These are phyloP conservation scores for Chaetogeoica ovagalla DNA, from an alignment of 2,888 invertebrate genomes.

Conservation along the genomic window DNA sequence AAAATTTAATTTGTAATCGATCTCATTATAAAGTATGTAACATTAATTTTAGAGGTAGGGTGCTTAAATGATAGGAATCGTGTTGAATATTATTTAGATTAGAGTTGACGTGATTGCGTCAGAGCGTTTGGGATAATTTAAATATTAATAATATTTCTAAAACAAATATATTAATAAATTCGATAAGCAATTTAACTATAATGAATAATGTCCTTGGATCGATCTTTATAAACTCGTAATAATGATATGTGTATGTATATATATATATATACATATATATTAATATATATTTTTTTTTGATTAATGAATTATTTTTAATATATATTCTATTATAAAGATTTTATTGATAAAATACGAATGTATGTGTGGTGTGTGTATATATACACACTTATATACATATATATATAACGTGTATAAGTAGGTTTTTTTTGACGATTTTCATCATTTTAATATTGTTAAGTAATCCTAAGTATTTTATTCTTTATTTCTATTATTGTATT, in stretches of 20 bases:
- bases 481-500: constrained; percentile 25
- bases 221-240: constrained; percentile 42
- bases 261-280: constrained; percentile 14
- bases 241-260: not conserved
- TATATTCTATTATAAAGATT: constrained; percentile 51
- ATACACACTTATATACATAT: not conserved
- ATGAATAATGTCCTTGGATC: constrained; percentile 20
- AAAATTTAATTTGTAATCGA: constrained; percentile 45
- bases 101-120: not conserved
- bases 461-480: constrained; percentile 42
- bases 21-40: constrained; percentile 45
- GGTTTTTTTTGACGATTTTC: constrained; percentile 30
- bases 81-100: constrained; percentile 20
- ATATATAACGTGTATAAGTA: constrained; percentile 29
- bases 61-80: constrained; percentile 47
- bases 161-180: constrained; percentile 34
- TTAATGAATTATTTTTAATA: constrained; percentile 52
- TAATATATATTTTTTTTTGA: constrained; percentile 30
- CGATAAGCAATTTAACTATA: constrained; percentile 44
- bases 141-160: constrained; percentile 32
- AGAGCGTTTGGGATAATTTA: constrained; percentile 13
- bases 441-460: constrained; percentile 39
- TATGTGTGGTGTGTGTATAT: not conserved
- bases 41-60: constrained; percentile 40
- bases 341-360: constrained; percentile 26